Conservation (phyloP, 2,888 invertebrate species). For the Anodontia alba region DNA sequence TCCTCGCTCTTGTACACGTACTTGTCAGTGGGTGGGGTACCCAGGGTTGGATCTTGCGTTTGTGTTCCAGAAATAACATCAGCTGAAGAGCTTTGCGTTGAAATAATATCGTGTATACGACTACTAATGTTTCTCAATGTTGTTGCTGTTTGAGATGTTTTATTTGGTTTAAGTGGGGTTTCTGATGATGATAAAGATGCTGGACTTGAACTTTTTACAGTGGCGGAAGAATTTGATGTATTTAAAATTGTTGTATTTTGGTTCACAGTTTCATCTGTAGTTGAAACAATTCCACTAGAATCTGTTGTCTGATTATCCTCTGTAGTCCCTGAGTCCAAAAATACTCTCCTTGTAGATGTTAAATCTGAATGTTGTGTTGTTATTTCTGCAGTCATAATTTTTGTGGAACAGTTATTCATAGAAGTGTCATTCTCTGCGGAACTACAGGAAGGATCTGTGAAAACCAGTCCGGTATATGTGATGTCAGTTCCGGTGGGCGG, state of each 20-base stretch:
- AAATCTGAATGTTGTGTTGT: slow-evolving; percentile 4
- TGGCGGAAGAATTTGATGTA: neutral
- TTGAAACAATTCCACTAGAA: neutral
- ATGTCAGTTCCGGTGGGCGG: slow-evolving; percentile 24
- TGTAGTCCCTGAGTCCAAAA: neutral
- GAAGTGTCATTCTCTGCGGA: neutral
- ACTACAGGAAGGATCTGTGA: neutral
- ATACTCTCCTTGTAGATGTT: neutral
- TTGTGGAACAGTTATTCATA: neutral
- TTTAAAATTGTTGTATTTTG: neutral
- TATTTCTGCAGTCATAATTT: neutral
- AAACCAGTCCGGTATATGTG: slow-evolving; percentile 22
- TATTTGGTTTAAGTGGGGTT: neutral
- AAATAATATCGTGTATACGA: neutral
- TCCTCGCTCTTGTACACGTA: slow-evolving; percentile 16
- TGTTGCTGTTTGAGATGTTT: neutral
- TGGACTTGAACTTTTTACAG: neutral
- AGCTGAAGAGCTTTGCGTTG: neutral
- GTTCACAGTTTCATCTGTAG: neutral
- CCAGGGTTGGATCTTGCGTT: neutral
- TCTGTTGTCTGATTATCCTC: neutral
- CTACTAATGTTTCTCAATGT: neutral
- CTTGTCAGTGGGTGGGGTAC: slow-evolving; percentile 5
- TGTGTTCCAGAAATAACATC: neutral
- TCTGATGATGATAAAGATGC: neutral